These are phyloP conservation scores for Ernsta delagoae DNA, from an alignment of 2,888 invertebrate species.

Conservation along the genomic window DNA sequence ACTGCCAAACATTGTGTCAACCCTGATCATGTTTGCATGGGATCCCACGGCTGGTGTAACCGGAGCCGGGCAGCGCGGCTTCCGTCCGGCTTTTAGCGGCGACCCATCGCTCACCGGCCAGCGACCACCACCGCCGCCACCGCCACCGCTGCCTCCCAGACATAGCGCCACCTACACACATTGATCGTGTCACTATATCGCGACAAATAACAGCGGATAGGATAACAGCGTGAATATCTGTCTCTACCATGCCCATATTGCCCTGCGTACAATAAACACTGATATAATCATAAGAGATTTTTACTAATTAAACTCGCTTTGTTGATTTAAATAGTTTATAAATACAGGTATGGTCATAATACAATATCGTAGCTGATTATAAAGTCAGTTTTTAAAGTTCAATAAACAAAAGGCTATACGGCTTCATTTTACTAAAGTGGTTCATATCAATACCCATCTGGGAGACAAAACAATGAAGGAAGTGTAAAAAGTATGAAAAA, in stretches of 20 bases:
- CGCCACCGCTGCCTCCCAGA: conserved; percentile 44
- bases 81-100: conserved; percentile 84
- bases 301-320: too few relatives aligned
- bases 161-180: conserved; percentile 36
- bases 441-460: background rate
- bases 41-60: conserved; percentile 81
- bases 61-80: conserved; percentile 78
- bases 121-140: conserved; percentile 43
- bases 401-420: too few relatives aligned
- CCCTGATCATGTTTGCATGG: conserved; percentile 72
- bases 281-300: too few relatives aligned
- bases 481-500: conserved; percentile 49
- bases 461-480: conserved; percentile 1
- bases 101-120: conserved; percentile 57
- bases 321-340: too few relatives aligned
- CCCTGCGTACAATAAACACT: too few relatives aligned
- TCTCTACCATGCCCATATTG: too few relatives aligned
- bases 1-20: conserved; percentile 49
- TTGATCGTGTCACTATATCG: conserved; percentile 35
- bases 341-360: too few relatives aligned
- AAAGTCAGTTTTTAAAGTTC: too few relatives aligned
- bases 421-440: too few relatives aligned
- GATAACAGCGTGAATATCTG: conserved; percentile 23
- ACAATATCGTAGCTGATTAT: too few relatives aligned
- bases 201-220: conserved; percentile 35